Percentiles rank a stretch among this genome's conserved stretches.
phyloP scores from a whole-genome alignment of 2,888 invertebrate species.

The Leptopilina myrica region DNA sequence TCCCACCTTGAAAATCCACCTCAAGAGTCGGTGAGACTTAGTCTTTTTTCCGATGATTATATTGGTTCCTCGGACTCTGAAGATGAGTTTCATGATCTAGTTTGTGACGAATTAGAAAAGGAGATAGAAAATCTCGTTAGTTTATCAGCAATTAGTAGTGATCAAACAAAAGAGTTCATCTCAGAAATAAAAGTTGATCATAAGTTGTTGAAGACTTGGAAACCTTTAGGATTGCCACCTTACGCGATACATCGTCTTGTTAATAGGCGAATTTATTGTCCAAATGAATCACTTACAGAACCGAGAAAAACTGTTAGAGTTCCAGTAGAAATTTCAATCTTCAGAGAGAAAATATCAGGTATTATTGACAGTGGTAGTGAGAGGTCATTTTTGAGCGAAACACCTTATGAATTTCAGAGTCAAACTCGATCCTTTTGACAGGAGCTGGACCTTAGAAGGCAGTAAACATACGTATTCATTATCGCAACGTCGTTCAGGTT shows the following conservation, averaged over 20 bases:
- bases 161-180: too few species aligned
- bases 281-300: background rate
- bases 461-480: slow-evolving; percentile 39
- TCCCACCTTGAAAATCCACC: background rate
- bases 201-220: background rate
- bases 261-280: background rate
- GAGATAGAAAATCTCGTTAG: too few species aligned
- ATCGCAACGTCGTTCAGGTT: background rate
- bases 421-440: slow-evolving; percentile 27
- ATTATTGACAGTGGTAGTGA: too few species aligned
- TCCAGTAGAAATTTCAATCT: background rate
- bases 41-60: background rate
- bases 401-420: slow-evolving; percentile 48
- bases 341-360: too few species aligned
- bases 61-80: background rate
- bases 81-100: too few species aligned
- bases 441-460: slow-evolving; percentile 44
- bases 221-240: background rate
- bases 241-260: background rate
- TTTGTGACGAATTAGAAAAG: background rate
- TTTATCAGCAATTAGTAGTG: background rate
- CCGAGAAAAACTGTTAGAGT: background rate
- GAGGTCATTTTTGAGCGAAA: too few species aligned
- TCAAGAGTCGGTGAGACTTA: background rate
- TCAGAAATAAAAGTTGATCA: too few species aligned